Evolutionary conservation across 2,888 invertebrate species (phyloP).

Genomic region (Prostheceraeus crozeri): DNA sequence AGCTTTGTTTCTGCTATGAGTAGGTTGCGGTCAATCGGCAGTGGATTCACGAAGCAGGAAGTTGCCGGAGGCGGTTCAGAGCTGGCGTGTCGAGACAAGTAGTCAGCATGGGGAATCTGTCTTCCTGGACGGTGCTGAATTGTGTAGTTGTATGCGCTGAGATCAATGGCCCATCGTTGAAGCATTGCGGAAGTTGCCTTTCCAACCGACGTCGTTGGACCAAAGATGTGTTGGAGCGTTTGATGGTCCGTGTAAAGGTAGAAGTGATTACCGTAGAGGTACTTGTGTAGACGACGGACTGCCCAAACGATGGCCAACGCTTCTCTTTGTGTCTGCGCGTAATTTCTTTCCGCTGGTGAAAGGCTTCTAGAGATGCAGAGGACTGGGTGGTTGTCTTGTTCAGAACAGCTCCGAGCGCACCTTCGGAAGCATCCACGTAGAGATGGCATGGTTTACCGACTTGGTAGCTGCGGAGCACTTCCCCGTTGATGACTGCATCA

Average conservation of each 20-base stretch:
- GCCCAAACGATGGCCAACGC: constrained; percentile 23
- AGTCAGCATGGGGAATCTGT: constrained; percentile 17
- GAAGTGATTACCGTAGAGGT: constrained; percentile 16
- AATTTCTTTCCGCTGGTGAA: constrained; percentile 3
- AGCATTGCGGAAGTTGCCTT: constrained; percentile 21
- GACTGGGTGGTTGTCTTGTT: constrained; percentile 18
- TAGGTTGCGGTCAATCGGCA: neutral
- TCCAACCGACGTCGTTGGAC: neutral
- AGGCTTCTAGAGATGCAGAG: neutral
- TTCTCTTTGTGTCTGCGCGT: constrained; percentile 10
- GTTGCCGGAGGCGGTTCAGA: neutral
- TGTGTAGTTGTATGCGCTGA: constrained; percentile 20
- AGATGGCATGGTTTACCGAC: neutral
- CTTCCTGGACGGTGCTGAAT: constrained; percentile 5
- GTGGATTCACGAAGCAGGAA: constrained; percentile 2
- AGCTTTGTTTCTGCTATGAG: constrained; percentile 12
- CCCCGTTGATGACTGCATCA: constrained; percentile 1
- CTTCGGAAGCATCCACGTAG: constrained; percentile 9
- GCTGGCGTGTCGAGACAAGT: constrained; percentile 17
- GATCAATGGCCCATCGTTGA: constrained; percentile 19
- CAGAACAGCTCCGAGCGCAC: constrained; percentile 8
- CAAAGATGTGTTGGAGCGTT: neutral
- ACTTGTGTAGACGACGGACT: neutral
- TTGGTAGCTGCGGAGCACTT: constrained; percentile 4
- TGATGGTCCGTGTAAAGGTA: constrained; percentile 9